These are phyloP conservation scores for Torymus tubicola DNA, from an alignment of 2,888 invertebrate genomes.

Conservation along the genomic window DNA sequence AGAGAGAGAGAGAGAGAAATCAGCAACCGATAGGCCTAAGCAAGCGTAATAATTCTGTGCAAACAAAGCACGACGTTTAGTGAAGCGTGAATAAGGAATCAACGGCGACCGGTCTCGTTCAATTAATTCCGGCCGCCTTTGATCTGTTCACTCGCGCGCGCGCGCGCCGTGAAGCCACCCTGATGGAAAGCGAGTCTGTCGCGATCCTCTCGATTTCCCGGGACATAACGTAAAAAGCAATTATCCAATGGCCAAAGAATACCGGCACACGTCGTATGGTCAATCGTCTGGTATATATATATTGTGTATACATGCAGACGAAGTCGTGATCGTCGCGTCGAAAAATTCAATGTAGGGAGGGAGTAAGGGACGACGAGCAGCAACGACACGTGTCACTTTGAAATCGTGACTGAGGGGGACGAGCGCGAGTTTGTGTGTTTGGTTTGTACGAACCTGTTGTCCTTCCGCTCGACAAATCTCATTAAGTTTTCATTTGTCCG, in stretches of 20 bases:
- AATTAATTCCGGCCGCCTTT: conserved; percentile 63
- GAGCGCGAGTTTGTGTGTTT: not conserved
- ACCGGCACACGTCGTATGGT: conserved; percentile 47
- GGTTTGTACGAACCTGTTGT: conserved; percentile 15
- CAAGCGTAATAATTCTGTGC: conserved; percentile 56
- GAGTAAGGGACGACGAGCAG: not conserved
- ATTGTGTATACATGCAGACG: not conserved
- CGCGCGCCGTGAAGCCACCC: conserved; percentile 69
- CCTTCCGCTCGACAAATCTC: conserved; percentile 66
- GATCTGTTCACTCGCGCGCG: conserved; percentile 61
- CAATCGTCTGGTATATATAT: conserved; percentile 24
- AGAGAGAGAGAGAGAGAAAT: conserved; percentile 8
- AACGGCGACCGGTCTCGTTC: conserved; percentile 41
- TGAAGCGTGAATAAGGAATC: conserved; percentile 58
- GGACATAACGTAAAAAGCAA: conserved; percentile 75
- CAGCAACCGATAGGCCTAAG: conserved; percentile 32
- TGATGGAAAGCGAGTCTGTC: conserved; percentile 69
- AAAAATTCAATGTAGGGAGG: not conserved
- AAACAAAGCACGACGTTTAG: conserved; percentile 54
- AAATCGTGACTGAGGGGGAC: conserved; percentile 29
- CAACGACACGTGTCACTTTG: conserved; percentile 56
- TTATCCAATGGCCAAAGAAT: conserved; percentile 69
- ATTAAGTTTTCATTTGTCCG: conserved; percentile 73
- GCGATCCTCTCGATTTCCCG: conserved; percentile 56
- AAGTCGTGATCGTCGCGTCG: conserved; percentile 4